Conservation (phyloP, 2,888 invertebrate genomes). For the Linnaemya vulpina region DNA sequence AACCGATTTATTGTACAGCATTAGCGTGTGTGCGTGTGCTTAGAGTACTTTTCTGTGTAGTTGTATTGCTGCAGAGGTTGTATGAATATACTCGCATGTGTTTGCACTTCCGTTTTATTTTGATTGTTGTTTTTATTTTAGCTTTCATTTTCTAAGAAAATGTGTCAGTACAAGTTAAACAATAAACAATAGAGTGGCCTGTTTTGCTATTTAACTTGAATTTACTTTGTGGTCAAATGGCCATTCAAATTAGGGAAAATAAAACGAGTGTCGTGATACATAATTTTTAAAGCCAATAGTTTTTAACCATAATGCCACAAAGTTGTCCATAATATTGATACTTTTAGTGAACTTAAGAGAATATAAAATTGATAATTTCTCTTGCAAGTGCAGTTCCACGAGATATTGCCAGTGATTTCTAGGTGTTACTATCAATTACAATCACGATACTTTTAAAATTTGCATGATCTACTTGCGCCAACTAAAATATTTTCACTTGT, state of each 20-base stretch:
- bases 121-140: neutral
- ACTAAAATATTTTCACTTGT: neutral
- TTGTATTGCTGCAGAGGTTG: too few relatives aligned
- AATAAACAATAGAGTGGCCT: neutral
- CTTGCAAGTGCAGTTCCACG: too few relatives aligned
- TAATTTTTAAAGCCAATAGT: too few relatives aligned
- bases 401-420: too few relatives aligned
- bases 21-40: neutral
- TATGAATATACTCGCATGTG: neutral
- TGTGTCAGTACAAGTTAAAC: slow-evolving; percentile 6
- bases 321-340: too few relatives aligned
- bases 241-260: too few relatives aligned
- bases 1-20: slow-evolving; percentile 29
- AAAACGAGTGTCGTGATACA: too few relatives aligned
- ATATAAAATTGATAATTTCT: too few relatives aligned
- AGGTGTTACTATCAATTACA: too few relatives aligned
- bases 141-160: slow-evolving; percentile 4
- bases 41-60: neutral
- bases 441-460: neutral
- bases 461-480: neutral
- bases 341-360: too few relatives aligned
- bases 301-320: too few relatives aligned
- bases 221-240: neutral
- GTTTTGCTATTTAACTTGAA: neutral
- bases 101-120: slow-evolving; percentile 22